Base-by-base conservation (phyloP, 2,888 invertebrate genomes). In the Phyllotreta striolata region DNA sequence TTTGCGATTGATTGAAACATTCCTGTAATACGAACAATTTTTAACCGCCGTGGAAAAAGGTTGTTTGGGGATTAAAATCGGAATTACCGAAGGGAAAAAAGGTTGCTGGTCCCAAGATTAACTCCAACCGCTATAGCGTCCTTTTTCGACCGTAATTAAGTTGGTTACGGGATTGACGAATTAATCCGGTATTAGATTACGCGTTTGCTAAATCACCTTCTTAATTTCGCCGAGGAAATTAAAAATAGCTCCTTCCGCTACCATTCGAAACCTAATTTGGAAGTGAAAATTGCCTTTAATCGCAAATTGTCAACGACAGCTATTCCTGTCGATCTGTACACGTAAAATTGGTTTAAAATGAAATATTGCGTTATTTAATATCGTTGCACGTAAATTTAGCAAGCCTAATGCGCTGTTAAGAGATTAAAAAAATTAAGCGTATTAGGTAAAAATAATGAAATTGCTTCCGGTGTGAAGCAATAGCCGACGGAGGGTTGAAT, bases 391-490 rank as follows among this genome's bases (percentile, higher is more conserved):
- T 1, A 24, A 24, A 24, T 47, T 47, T 24, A 10, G n/a, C 44
- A 9, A 47, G 47, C 7, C 9, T 10, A 7, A 10, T 7, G 3
- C 10, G 7, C 10, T 44, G 7, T 13, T 14, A 9, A 44, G 10
- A 14, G 10, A 13, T 44, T 14, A 49, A 49, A 49, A 5, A 10
- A 9, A n/a, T 35, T 49, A 52, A 14, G 52, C 52, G 10, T 52
- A 39, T 52, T 52, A 52, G 38, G 52, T 52, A 39, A 34, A 52
- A 52, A 52, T 52, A 52, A 52, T 52, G 10, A 52, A 52, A 52
- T 52, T 52, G 35, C 38, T 35, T 9, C 34, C 3, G 39, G 37
- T 37, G 24, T 6, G 24, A 46, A 57, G 43, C 43, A 46, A 46
- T 37, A 9, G 37, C 35, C 34, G 10, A 37, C 14, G 6, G 55